Conservation (phyloP, 2,797 vertebrate species). For the Cyprinodon diabolis region DNA sequence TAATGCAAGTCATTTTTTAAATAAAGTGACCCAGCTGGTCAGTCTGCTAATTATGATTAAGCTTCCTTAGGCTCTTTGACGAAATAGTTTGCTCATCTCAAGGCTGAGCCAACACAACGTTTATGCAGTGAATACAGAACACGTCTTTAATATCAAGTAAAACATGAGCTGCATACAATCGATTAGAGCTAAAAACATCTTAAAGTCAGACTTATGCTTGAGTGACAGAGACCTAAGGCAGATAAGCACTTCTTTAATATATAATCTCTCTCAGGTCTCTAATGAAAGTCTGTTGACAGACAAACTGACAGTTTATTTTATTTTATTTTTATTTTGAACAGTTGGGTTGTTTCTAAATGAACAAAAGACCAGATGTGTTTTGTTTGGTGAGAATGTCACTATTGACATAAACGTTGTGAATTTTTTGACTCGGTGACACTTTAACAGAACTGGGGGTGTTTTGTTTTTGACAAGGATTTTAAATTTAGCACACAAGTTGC, state of each 20-base stretch:
- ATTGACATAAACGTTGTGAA: no score
- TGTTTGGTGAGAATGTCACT: no score
- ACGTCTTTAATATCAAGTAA: conserved; percentile 8
- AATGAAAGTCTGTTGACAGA: conserved; percentile 19
- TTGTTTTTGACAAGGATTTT: no score
- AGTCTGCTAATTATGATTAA: background rate
- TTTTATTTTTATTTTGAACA: no score
- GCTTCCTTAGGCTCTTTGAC: background rate
- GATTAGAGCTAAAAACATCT: conserved; percentile 5
- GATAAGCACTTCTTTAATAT: background rate
- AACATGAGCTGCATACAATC: conserved; percentile 18
- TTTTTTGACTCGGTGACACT: no score
- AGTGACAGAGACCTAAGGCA: conserved; percentile 30
- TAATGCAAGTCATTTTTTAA: background rate
- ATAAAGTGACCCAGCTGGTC: background rate
- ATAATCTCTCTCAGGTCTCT: conserved; percentile 6
- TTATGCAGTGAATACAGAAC: conserved; percentile 6
- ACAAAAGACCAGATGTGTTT: no score
- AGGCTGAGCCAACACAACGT: background rate
- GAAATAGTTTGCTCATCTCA: conserved; percentile 7
- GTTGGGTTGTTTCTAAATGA: background rate
- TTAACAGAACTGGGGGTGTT: no score
- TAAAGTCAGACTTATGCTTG: conserved; percentile 36
- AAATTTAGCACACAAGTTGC: no score
- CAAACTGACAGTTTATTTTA: background rate